Base-by-base conservation (phyloP, 1,140 invertebrate genomes). In the Hermatobates lingyangjiaoensis region DNA sequence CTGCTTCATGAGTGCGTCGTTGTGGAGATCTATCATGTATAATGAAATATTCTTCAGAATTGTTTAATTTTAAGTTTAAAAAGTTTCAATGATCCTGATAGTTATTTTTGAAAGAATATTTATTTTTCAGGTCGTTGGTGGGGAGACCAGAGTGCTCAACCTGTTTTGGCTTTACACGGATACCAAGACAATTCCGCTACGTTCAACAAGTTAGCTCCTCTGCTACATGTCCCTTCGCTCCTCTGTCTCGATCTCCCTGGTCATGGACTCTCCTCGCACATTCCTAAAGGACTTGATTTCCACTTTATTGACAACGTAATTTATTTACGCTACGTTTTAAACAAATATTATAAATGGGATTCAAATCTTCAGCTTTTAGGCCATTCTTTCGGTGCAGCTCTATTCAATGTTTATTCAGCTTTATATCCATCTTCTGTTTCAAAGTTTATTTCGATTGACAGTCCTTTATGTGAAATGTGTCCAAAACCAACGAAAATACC, bases 151-250 rank as follows among this genome's bases (percentile, higher is more conserved):
- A 66, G 74, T 53, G 68, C 71, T 52, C 78, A 83, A 57, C 82
- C 82, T 4, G 72, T 85, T 51, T 65, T 92, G 27, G 81, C 81
- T 3, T 68, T 90, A 18, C 87, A 92, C 62, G 87, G 87, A 40
- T 86, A 86, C 74, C 80, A 86, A 66, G 87, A 91, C 64, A 92
- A 91, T 62, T 79, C 81, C 42, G 83, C 83, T n/a, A 81, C 79
- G 18, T 92, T 86, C 71, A 84, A 90, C 64, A 72, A 68, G 42
- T 68, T 91, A 34, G 76, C 82, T 28, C 81, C 84, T 10, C 65
- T 90, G 27, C 64, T 91, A 26, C 71, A 76, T 1, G 71, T 74
- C 2, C 50, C 66, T 1, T 65, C 68, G 27, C 61, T 66, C 39
- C 68, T 86, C 23, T 78, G 77, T 56, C 74, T 87, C 56, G 84